Conservation (phyloP, 2,797 vertebrate genomes). For the Spinus olivaceus region DNA sequence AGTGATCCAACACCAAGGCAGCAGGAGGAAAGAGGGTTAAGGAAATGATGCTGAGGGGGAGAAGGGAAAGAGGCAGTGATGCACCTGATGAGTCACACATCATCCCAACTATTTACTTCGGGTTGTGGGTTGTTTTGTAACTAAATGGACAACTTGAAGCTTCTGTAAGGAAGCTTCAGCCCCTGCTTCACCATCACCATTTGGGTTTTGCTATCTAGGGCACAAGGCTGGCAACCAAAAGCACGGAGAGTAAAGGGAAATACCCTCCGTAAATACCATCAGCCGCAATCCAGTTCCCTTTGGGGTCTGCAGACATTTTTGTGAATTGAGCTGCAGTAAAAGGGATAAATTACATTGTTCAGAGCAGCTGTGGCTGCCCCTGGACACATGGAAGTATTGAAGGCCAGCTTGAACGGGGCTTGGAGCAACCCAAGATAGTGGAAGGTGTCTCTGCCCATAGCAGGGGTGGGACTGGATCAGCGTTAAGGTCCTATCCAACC, state of each 20-base stretch:
- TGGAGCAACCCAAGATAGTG: neutral
- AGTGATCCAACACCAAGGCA: neutral
- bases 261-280: neutral
- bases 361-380: neutral
- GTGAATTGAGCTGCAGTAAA: neutral
- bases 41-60: neutral
- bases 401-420: fast-evolving
- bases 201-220: neutral
- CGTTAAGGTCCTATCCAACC: neutral
- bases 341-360: neutral
- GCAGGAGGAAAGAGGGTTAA: neutral
- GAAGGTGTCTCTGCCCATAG: neutral
- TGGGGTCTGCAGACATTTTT: neutral
- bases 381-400: neutral
- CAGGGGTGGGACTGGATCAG: neutral
- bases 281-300: neutral
- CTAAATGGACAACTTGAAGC: neutral
- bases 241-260: neutral
- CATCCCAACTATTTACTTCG: neutral
- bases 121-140: neutral
- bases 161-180: neutral
- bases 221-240: neutral
- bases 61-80: neutral
- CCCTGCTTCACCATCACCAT: neutral
- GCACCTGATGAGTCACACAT: neutral